Base-by-base conservation (phyloP, 2,797 vertebrate genomes). In the Myoxocephalus aenaeus region DNA sequence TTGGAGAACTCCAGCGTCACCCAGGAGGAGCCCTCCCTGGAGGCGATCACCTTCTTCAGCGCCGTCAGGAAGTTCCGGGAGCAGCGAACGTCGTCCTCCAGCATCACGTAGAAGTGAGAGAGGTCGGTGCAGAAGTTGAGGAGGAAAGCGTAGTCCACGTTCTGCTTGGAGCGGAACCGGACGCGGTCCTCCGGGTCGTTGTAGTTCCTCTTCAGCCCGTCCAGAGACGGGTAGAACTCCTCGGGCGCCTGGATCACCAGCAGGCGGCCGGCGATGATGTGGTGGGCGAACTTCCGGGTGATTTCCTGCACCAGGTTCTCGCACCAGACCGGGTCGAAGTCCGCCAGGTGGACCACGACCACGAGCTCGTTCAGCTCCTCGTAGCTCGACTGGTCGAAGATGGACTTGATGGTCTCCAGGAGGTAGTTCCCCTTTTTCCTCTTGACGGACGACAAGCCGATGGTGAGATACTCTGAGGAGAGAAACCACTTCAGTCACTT, bases 1-100 rank as follows among this genome's bases (percentile, higher is more conserved):
- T 99, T 99, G 74, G 98, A 99, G 91, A 99, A 99, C 86, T 99
- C 98, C 88, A 99, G 90, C n/a, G 97, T 99, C 79, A 99, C 98
- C 98, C 98, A 99, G 80, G 98, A 98, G 27, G 97, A 97, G 54
- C 97, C 97, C 88, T 98, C 96, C 70, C 97, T 92, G 64, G 98
- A 99, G 32, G 97, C 95, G 88, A 99, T 96, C 70, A 99, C 98
- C 94, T 99, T 99, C 90, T 99, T 99, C 85, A 99, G 95, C 27
- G 96, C 94, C 5, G 96, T 97, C 90, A 99, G 95, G 86, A 98
- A 99, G 90, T 99, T 99, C 88, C 96, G 96, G 59, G 98, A 97
- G 90, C 98, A 99, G 70, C 96, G 96, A 48, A 99, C 97, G 0
- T 99, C 98, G 1, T 99, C 98, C 90, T 99, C 98, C 27, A 99